Base-by-base conservation (phyloP, 2,888 invertebrate species). In the Labia minor region DNA sequence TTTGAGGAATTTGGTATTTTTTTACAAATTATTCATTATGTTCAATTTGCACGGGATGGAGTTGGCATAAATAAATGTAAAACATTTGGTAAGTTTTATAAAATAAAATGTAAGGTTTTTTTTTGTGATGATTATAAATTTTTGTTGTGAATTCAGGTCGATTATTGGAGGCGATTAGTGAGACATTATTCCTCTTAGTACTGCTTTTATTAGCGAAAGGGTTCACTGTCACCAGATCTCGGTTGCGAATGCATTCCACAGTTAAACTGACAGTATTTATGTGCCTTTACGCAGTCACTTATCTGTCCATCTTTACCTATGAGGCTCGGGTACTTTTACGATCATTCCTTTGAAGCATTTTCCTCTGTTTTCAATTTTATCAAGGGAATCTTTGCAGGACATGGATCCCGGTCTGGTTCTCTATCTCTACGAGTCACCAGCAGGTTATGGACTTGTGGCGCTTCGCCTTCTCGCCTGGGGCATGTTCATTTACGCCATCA, bases 381-480 rank as follows among this genome's bases (percentile, higher is more conserved):
- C 26, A 26, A n/a, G n/a, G 26, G 26, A 6, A 8, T 26, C 70
- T 71, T 75, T 75, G 0, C 76, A 91, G 90, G 85, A 86, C 1
- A 95, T 95, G 75, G 95, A 95, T 77, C 93, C 95, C 0, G 95
- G 94, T 1, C 83, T 90, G 77, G 95, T 96, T 0, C 76, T 94
- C 11, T 95, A 95, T 75, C 77, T 93, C 1, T 95, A 94, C 74
- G 95, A 96, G 78, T 92, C 92, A 61, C 89, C 91, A 0, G 90
- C 94, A 0, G 95, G 95, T 0, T 92, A 92, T 73, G 88, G 88
- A 0, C 78, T 95, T 4, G 85, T 94, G 10, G 81, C 84, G 1
- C 77, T 95, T 65, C 82, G 92, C 62, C 78, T 92, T 0, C 73
- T 86, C 0, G 92, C 91, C 0, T 95, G 95, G 92, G 80, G 85